phyloP scores from a whole-genome alignment of 2,888 invertebrate genomes.

The Saturnia pavonia region DNA sequence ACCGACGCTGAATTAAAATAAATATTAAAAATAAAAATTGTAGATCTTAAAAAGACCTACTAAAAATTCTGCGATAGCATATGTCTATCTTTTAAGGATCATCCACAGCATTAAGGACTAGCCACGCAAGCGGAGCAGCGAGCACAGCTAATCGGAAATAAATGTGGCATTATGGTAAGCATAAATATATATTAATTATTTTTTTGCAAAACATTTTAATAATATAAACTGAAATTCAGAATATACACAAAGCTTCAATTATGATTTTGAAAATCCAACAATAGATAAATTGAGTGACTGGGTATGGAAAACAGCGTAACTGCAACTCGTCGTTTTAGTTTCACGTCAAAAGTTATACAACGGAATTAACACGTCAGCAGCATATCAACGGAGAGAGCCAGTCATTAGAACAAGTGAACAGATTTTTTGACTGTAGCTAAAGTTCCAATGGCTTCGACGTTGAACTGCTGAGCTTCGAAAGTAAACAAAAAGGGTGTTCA shows the following conservation, averaged over 20 bases:
- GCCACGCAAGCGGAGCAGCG: no score
- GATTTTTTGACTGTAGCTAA: conserved; percentile 12
- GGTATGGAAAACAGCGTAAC: conserved; percentile 9
- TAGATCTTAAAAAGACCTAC: no score
- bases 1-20: no score
- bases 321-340: conserved; percentile 15
- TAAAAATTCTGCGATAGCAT: no score
- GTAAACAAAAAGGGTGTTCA: conserved; percentile 16
- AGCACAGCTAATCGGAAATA: no score
- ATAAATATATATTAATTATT: no score
- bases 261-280: conserved; percentile 9
- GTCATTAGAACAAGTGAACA: conserved; percentile 10
- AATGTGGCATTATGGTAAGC: no score
- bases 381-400: neutral
- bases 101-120: no score
- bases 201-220: no score
- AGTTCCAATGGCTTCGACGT: neutral
- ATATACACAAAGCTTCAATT: conserved; percentile 2
- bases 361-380: conserved; percentile 19
- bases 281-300: conserved; percentile 14
- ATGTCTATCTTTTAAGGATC: no score
- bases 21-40: no score
- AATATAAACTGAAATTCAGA: neutral
- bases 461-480: neutral
- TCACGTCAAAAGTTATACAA: conserved; percentile 17